Conservation (phyloP, 2,113 vertebrate genomes). For the Saimiri boliviensis region DNA sequence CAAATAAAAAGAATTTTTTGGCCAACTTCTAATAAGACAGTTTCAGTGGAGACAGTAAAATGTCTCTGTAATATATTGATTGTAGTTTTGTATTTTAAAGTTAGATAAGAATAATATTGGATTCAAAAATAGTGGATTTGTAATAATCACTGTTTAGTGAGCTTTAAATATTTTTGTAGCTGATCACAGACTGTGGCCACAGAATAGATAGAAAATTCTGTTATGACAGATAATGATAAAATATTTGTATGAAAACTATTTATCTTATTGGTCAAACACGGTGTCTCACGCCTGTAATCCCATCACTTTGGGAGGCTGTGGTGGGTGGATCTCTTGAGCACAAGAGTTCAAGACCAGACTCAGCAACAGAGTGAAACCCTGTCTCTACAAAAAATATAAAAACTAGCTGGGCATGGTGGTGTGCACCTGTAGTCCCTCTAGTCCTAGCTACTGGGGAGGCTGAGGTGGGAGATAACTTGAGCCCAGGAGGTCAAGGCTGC, state of each 20-base stretch:
- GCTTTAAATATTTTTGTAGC: conserved; percentile 31
- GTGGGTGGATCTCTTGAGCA: too few relatives aligned
- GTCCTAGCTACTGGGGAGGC: too few relatives aligned
- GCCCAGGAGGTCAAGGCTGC: too few relatives aligned
- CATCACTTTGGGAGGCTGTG: too few relatives aligned
- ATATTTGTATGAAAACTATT: not conserved
- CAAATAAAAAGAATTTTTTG: not conserved
- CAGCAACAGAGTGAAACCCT: too few relatives aligned
- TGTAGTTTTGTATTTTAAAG: conserved; percentile 42
- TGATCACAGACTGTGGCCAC: not conserved
- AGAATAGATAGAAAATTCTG: conserved; percentile 34
- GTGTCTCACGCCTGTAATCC: too few relatives aligned
- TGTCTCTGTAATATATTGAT: not conserved
- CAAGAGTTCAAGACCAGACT: too few relatives aligned
- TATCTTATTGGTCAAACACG: too few relatives aligned
- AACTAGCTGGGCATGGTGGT: too few relatives aligned
- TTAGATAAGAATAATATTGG: conserved; percentile 27
- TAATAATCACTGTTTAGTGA: not conserved
- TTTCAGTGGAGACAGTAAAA: not conserved
- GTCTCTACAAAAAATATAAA: too few relatives aligned
- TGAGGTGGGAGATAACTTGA: too few relatives aligned
- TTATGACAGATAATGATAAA: not conserved
- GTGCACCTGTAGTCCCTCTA: too few relatives aligned
- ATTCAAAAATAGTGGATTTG: conserved; percentile 12
- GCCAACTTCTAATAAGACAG: not conserved